Base-by-base conservation (phyloP, 2,113 vertebrate species). In the Embiotoca jacksoni region DNA sequence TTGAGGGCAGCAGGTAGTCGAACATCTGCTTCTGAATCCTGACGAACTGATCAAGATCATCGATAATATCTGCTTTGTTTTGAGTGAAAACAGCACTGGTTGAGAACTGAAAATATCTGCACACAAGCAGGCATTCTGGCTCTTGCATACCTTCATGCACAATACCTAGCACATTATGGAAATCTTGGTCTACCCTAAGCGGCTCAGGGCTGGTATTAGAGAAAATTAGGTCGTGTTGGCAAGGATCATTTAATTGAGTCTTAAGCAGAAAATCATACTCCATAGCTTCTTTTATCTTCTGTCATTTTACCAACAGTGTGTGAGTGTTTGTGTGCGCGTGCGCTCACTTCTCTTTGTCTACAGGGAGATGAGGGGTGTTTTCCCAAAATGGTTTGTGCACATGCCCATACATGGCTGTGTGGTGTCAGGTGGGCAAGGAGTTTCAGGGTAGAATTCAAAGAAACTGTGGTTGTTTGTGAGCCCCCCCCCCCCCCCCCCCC, bases 151-250 rank as follows among this genome's bases (percentile, higher is more conserved):
- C 58, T 73, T 73, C 65, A 73, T 23, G 1, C 52, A 80, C 68
- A 64, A 53, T 56, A 75, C 37, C 76, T 61, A 52, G 41, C 56
- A 61, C 57, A 73, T 77, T 86, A 81, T 88, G 71, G 76, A 89
- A 90, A 92, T 90, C 16, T 49, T 14, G 23, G 70, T 83, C 81
- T 68, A 55, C 65, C 68, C 82, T 78, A 44, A 82, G 82, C 60
- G 69, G 88, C 86, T 85, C 80, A 68, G 47, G 79, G 82, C 75
- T 85, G 70, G 69, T 75, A 86, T 92, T 88, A 88, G 68, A 69
- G 72, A 66, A 92, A 93, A 93, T 90, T 89, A 91, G 91, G 91
- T 89, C 50, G 79, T 80, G 62, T 81, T 90, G 80, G 85, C 55
- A 74, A 57, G 61, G 63, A 81, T 84, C 60, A 68, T 85, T 90